Percentiles rank a stretch among this genome's conserved stretches.
phyloP scores from a whole-genome alignment of 1,140 invertebrate genomes.

The Bombus balteatus region DNA sequence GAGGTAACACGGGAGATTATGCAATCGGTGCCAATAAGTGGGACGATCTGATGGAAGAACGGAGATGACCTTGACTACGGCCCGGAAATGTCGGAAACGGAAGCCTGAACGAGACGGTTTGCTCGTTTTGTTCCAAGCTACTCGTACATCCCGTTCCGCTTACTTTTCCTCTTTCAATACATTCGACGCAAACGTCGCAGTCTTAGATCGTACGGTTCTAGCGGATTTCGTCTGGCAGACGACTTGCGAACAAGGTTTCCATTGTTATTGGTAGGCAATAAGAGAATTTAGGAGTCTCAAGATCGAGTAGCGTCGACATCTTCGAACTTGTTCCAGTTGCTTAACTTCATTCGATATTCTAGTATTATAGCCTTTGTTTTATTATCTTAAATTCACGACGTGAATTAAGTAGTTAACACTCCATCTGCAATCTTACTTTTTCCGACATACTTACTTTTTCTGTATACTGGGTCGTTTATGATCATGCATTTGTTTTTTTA shows the following conservation, averaged over 20 bases:
- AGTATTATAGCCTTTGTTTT: too few relatives aligned
- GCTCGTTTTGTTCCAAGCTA: not conserved
- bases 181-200: not conserved
- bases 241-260: not conserved
- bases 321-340: not conserved
- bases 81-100: slow-evolving; percentile 30
- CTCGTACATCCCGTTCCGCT: not conserved
- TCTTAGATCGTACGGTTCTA: not conserved
- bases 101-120: not conserved
- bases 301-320: not conserved
- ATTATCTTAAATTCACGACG: too few relatives aligned
- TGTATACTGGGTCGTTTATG: too few relatives aligned
- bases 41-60: slow-evolving; percentile 54
- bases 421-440: too few relatives aligned
- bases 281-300: not conserved
- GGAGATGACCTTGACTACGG: slow-evolving; percentile 62
- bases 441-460: too few relatives aligned
- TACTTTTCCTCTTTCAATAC: not conserved
- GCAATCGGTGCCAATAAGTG: slow-evolving; percentile 62
- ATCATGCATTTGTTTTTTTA: too few relatives aligned
- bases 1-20: slow-evolving; percentile 69
- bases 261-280: not conserved
- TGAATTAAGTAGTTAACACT: too few relatives aligned
- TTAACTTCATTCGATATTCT: not conserved
- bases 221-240: too few relatives aligned